phyloP scores from a whole-genome alignment of 2,888 invertebrate species.

The Cryptophagus acutangulus region DNA sequence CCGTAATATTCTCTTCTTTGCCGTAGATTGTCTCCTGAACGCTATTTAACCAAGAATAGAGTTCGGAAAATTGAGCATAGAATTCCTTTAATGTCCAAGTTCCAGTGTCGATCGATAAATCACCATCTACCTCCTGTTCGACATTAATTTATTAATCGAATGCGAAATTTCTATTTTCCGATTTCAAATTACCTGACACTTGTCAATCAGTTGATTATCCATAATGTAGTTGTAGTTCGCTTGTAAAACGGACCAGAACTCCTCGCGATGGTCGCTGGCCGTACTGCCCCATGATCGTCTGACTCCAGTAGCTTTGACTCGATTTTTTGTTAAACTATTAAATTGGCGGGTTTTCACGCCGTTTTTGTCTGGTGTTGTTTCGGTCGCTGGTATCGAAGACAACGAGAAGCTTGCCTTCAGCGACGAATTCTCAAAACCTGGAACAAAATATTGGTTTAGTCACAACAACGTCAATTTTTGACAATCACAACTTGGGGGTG shows the following conservation, averaged over 20 bases:
- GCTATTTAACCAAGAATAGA: slow-evolving; percentile 75
- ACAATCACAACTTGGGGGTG: too few relatives aligned
- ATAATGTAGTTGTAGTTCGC: slow-evolving; percentile 92
- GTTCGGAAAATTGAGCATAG: slow-evolving; percentile 71
- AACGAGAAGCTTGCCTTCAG: slow-evolving; percentile 77
- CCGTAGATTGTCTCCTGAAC: slow-evolving; percentile 73
- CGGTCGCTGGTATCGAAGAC: slow-evolving; percentile 69
- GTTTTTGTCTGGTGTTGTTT: slow-evolving; percentile 50
- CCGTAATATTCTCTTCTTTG: slow-evolving; percentile 65
- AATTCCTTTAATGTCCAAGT: slow-evolving; percentile 74
- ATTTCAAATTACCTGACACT: slow-evolving; percentile 65
- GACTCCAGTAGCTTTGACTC: slow-evolving; percentile 50
- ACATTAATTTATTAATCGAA: slow-evolving; percentile 3
- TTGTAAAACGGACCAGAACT: slow-evolving; percentile 87
- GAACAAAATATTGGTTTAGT: too few relatives aligned
- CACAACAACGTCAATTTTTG: too few relatives aligned
- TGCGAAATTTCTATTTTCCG: background rate
- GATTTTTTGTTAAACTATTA: slow-evolving; percentile 78
- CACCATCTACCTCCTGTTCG: slow-evolving; percentile 68
- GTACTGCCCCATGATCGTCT: slow-evolving; percentile 73
- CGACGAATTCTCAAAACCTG: slow-evolving; percentile 64
- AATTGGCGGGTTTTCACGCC: slow-evolving; percentile 67
- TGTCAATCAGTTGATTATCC: slow-evolving; percentile 89
- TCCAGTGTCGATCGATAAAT: slow-evolving; percentile 62
- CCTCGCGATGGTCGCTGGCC: slow-evolving; percentile 74